Base-by-base conservation (phyloP, 2,888 invertebrate species). In the Chaitophorus viminalis region DNA sequence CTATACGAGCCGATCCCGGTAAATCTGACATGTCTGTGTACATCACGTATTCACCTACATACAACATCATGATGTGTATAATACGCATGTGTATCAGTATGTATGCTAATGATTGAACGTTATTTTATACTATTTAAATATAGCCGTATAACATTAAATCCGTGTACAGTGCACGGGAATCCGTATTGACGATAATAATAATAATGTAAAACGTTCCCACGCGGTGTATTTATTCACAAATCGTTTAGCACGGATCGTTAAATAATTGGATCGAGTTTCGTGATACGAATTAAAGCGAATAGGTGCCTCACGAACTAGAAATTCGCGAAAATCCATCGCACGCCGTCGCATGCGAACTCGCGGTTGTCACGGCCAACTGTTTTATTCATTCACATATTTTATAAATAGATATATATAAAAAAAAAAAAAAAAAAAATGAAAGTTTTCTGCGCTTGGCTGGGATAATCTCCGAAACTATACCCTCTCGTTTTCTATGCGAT, bases 181-280 rank as follows among this genome's bases (percentile, higher is more conserved):
- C 4, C 17, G 39, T 60, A 79, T 65, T 65, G 36, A 79, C 65
- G 36, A 65, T 1, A 82, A 82, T 60, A 60, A 60, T 60, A 60
- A 60, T 60, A 60, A 25, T 25, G 25, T 60, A 60, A 46, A 60
- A 60, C 39, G 83, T 83, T 83, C 83, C 83, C 83, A 83, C 83
- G 75, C 60, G 29, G 52, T 33, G 72, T 36, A 33, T 65, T 11
- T 46, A 46, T 46, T 14, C 46, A 14, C 11, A 36, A 74, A 36
- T 60, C 83, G 74, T 83, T 82, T 82, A 74, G 74, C 74, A 29
- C 18, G 54, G 74, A 74, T 74, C 74, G 74, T 82, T 74, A 60
- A 82, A 82, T 82, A 82, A 83, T 75, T 83, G 75, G 75, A 65
- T 74, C 75, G 83, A 17, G 75, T 75, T 83, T 83, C 83, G 83